These are phyloP conservation scores for Thysanoteuthis rhombus DNA, from an alignment of 2,888 invertebrate genomes.

Conservation along the genomic window DNA sequence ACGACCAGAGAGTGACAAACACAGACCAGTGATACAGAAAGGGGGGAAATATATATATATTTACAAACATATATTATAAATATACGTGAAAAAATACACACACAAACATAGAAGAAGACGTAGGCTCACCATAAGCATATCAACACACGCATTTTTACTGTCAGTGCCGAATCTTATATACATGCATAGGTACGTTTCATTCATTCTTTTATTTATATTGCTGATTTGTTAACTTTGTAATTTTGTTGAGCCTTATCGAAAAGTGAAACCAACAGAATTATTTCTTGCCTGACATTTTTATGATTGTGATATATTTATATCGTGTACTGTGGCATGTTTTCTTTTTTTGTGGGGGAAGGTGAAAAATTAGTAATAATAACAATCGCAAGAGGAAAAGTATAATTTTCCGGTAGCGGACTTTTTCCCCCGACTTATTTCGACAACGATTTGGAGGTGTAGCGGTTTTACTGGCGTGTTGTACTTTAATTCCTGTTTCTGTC, in stretches of 20 bases:
- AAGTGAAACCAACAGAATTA: neutral
- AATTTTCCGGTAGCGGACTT: neutral
- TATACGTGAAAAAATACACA: too few species aligned
- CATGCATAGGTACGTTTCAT: neutral
- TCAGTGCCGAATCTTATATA: neutral
- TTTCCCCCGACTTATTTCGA: neutral
- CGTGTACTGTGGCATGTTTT: neutral
- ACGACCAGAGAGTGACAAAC: too few species aligned
- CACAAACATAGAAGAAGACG: neutral
- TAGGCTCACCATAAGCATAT: neutral
- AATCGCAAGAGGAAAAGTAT: neutral
- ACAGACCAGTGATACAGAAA: neutral
- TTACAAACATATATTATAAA: neutral
- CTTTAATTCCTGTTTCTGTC: neutral
- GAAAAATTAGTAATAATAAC: neutral
- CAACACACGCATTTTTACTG: neutral
- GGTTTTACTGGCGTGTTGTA: neutral
- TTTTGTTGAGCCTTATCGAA: neutral
- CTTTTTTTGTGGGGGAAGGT: neutral
- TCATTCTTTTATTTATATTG: neutral
- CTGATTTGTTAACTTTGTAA: neutral
- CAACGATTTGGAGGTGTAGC: neutral
- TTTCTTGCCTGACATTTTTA: neutral
- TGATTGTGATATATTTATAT: neutral
- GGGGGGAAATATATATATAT: neutral